phyloP scores from a whole-genome alignment of 2,888 invertebrate species.

The Perdita meconis region DNA sequence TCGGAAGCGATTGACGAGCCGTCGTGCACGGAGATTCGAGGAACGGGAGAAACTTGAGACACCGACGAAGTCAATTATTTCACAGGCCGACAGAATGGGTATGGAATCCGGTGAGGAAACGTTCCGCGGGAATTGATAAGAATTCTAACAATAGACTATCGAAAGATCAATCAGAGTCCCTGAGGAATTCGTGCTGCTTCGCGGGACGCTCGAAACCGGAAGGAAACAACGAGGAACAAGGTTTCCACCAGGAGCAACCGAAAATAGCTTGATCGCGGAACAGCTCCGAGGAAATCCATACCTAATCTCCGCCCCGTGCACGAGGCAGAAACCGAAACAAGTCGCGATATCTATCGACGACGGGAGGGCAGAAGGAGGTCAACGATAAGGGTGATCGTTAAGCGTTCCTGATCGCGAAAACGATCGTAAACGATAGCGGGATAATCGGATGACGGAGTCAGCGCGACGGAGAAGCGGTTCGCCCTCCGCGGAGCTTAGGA shows the following conservation, averaged over 20 bases:
- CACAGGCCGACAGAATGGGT: too few relatives aligned
- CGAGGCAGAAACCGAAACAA: neutral
- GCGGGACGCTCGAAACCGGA: neutral
- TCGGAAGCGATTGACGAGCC: neutral
- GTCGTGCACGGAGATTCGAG: too few relatives aligned
- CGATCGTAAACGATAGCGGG: neutral
- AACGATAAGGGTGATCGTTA: neutral
- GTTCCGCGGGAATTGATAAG: too few relatives aligned
- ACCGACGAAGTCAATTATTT: too few relatives aligned
- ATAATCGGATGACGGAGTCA: neutral
- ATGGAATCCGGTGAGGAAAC: too few relatives aligned
- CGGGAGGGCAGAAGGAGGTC: neutral
- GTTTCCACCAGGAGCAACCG: neutral
- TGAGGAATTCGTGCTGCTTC: neutral
- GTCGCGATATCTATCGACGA: neutral
- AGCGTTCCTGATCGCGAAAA: neutral
- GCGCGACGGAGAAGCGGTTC: constrained; percentile 9
- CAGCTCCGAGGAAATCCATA: neutral
- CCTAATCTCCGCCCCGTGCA: neutral
- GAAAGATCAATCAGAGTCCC: too few relatives aligned
- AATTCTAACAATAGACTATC: too few relatives aligned
- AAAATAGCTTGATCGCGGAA: neutral
- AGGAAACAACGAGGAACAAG: neutral
- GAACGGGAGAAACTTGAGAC: too few relatives aligned
- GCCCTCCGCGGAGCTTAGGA: constrained; percentile 41